These are phyloP conservation scores for Pseudochirops cupreus DNA, from an alignment of 2,797 vertebrate species.

Conservation along the genomic window DNA sequence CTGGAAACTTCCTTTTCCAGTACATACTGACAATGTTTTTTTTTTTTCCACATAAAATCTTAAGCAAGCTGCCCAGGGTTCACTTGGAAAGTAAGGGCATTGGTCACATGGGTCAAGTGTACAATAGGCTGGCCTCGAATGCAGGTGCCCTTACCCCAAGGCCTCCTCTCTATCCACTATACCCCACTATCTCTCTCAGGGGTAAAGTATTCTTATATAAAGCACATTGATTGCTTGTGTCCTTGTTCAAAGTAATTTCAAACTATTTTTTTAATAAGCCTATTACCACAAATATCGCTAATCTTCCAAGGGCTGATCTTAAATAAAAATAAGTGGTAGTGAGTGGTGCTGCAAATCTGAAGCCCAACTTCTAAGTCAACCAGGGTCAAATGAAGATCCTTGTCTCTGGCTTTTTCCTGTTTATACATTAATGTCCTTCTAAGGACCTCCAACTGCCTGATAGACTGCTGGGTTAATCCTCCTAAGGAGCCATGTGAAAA, in stretches of 20 bases:
- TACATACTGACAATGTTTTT: not conserved
- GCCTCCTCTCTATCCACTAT: not conserved
- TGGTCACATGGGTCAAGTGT: not conserved
- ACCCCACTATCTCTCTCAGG: not conserved
- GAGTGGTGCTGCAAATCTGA: not conserved
- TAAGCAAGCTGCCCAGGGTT: not conserved
- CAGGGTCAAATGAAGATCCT: not conserved
- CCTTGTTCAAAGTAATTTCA: constrained; percentile 42
- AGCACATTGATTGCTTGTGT: constrained; percentile 17
- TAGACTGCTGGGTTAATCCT: constrained; percentile 6
- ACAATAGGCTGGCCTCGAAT: not conserved
- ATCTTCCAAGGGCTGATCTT: constrained; percentile 28
- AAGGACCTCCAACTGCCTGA: constrained; percentile 20
- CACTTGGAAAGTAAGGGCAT: not conserved
- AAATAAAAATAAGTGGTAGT: constrained; percentile 18
- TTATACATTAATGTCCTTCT: constrained; percentile 17
- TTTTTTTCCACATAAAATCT: not conserved
- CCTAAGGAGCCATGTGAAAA: constrained; percentile 29
- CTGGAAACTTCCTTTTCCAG: not conserved
- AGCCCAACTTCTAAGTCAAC: not conserved
- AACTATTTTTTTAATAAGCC: not conserved
- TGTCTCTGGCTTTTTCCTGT: not conserved
- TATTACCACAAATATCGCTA: constrained; percentile 19
- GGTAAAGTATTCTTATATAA: constrained; percentile 50
- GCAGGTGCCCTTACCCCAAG: not conserved